Base-by-base conservation (phyloP, 2,888 invertebrate genomes). In the Bellardia pandia region DNA sequence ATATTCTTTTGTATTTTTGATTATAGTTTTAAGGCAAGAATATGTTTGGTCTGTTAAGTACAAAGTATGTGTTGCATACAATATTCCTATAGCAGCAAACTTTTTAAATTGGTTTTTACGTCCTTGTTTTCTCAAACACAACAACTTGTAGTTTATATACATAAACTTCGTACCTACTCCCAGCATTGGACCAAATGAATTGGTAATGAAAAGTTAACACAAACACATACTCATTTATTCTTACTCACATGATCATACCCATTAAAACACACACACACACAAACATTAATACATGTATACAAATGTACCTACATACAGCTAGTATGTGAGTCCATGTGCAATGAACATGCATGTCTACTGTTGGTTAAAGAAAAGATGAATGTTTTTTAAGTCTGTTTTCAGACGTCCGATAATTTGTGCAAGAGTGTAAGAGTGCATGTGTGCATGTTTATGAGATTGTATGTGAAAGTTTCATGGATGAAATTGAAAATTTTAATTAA, bases 401-500 rank as follows among this genome's bases (percentile, higher is more conserved):
- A 72, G 77, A 84, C 66, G 48, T 77, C 30, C 77, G 56, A 40
- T 66, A 64, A 45, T 56, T 14, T 30, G 16, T 68, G 68, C 60
- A 58, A 30, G 37, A 14, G 37, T 3, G 11, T 11, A 68, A 16
- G 40, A 58, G 40, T 23, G 2, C 14, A 42, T 33, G 16, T 64
- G 13, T 16, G 30, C 60, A 14, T 78, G 9, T 58, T 13, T 16
- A 1, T 56, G 30, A 64, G 53, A 6, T 2, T 42, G 13, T 45
- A 23, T 45, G 45, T 11, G 58, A 13, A 37, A 37, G 66, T 68
- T 33, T 68, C 53, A 37, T 60, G 48, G 71, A 72, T n/a, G 42
- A 71, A 84, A 78, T 84, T 84, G 84, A 84, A 78, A 84, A 58
- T 74, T 84, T 84, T 78, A 84, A 84, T 84, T 84, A 84, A 84